These are phyloP conservation scores for Pan paniscus DNA, from an alignment of 2,113 vertebrate species.

Conservation along the genomic window DNA sequence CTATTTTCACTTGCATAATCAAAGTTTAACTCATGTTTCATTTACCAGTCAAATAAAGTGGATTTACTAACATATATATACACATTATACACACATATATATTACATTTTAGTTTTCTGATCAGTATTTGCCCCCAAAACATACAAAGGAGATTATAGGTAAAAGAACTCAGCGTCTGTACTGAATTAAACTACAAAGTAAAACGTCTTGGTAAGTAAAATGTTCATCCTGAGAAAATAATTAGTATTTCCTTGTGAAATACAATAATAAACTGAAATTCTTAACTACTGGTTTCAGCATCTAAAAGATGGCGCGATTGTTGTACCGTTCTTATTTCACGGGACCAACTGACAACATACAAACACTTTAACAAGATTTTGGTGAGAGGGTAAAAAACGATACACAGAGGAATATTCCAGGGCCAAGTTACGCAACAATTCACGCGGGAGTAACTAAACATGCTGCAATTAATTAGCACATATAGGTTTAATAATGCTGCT, in stretches of 20 bases:
- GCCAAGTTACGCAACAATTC: slow-evolving; percentile 56
- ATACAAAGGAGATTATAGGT: neutral
- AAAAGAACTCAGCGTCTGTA: neutral
- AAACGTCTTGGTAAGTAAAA: neutral
- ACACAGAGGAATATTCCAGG: neutral
- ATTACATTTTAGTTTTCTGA: neutral
- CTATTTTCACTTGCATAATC: neutral
- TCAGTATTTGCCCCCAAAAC: neutral
- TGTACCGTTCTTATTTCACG: neutral
- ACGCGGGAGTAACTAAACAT: slow-evolving; percentile 39
- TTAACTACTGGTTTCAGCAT: neutral
- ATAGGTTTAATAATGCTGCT: neutral
- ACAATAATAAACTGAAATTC: slow-evolving; percentile 26
- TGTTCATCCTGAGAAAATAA: neutral
- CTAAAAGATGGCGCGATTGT: neutral
- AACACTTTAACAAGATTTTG: neutral
- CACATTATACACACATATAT: too few species aligned
- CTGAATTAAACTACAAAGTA: neutral
- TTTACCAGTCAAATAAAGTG: too few species aligned
- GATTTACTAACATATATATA: neutral
- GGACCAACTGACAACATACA: neutral
- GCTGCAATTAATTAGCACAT: slow-evolving; percentile 75
- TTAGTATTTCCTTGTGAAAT: neutral
- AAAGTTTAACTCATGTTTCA: neutral
- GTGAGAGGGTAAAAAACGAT: neutral